Evolutionary conservation across 1,140 invertebrate species (phyloP).

Genomic region (Aphelenchoides fujianensis): DNA sequence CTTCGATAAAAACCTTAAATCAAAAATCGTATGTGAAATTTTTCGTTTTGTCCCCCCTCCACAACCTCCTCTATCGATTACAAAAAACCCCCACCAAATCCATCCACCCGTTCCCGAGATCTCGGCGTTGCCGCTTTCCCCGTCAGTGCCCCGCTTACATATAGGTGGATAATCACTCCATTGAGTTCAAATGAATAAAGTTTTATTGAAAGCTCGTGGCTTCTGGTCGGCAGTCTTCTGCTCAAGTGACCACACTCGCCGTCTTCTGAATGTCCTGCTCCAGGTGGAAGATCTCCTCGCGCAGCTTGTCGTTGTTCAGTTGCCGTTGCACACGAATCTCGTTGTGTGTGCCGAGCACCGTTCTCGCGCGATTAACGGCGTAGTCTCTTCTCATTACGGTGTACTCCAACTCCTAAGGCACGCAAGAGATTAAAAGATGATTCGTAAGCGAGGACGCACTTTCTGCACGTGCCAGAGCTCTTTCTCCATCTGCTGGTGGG

Average conservation of each 20-base stretch:
- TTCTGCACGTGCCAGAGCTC: constrained; percentile 29
- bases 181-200: too few relatives aligned
- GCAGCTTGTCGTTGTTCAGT: constrained; percentile 27
- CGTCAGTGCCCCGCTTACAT: too few relatives aligned
- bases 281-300: constrained; percentile 15
- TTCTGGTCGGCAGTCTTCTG: background rate
- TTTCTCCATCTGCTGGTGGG: constrained; percentile 23
- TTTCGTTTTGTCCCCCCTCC: too few relatives aligned
- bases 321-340: constrained; percentile 23
- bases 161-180: too few relatives aligned
- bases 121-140: too few relatives aligned
- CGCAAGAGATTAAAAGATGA: too few relatives aligned
- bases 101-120: too few relatives aligned
- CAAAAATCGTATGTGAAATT: too few relatives aligned
- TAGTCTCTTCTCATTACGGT: constrained; percentile 26
- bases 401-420: constrained; percentile 28
- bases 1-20: too few relatives aligned
- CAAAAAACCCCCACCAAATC: too few relatives aligned
- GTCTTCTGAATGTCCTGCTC: constrained; percentile 4
- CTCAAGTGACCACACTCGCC: background rate
- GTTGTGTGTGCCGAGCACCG: constrained; percentile 26
- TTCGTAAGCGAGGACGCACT: background rate
- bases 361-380: constrained; percentile 21
- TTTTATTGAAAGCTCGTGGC: background rate
- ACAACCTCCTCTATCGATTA: too few relatives aligned